Evolutionary conservation across 1,140 invertebrate species (phyloP).

Genomic region (Lamellibrachia luymesi): DNA sequence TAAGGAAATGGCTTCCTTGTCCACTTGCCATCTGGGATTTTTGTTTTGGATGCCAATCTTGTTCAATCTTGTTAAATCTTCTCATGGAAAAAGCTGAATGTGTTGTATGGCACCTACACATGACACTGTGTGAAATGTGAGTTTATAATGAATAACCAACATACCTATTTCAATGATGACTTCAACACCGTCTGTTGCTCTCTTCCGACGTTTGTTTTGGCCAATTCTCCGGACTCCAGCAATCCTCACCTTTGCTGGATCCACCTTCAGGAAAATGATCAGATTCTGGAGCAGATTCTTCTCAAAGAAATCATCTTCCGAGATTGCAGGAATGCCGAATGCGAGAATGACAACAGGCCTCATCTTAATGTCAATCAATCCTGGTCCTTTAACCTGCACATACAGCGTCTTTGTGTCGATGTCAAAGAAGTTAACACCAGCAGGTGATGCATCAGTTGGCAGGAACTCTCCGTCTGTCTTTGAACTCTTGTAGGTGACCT

Average conservation of each 20-base stretch:
- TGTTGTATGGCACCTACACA: too few relatives aligned
- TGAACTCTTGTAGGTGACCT: slow-evolving; percentile 5
- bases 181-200: not conserved
- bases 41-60: too few relatives aligned
- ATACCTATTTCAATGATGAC: slow-evolving; percentile 1
- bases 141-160: not conserved
- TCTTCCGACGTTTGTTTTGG: not conserved
- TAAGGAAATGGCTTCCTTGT: too few relatives aligned
- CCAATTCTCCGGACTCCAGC: slow-evolving; percentile 24
- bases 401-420: slow-evolving; percentile 32
- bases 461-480: not conserved
- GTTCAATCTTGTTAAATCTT: too few relatives aligned
- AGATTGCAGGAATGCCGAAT: slow-evolving; percentile 36
- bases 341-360: slow-evolving; percentile 34
- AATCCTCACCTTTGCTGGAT: slow-evolving; percentile 41
- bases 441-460: slow-evolving; percentile 15
- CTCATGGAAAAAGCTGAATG: too few relatives aligned
- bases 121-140: not conserved
- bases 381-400: slow-evolving; percentile 19
- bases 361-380: not conserved
- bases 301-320: slow-evolving; percentile 48
- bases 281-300: slow-evolving; percentile 46
- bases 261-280: slow-evolving; percentile 44
- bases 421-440: slow-evolving; percentile 43
- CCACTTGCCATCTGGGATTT: too few relatives aligned